Percentiles rank a stretch among this genome's conserved stretches.
These are phyloP conservation scores for Fragum whitleyi DNA, from an alignment of 2,888 invertebrate genomes.

Conservation along the genomic window DNA sequence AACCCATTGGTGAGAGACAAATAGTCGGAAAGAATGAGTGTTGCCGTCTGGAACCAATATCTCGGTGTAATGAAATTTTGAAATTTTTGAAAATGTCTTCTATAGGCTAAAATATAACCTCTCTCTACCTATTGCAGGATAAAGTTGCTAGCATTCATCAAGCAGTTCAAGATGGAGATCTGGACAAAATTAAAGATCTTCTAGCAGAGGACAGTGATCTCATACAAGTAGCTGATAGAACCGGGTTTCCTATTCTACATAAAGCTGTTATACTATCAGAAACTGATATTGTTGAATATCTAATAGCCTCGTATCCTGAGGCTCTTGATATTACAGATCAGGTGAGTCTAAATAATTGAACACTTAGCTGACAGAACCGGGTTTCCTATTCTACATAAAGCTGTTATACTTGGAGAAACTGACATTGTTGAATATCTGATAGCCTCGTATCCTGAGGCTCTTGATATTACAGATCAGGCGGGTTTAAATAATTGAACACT, in stretches of 20 bases:
- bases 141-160: slow-evolving; percentile 64
- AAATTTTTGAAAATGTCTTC: no score
- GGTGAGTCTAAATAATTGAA: slow-evolving; percentile 67
- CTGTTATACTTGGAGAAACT: slow-evolving; percentile 70
- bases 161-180: slow-evolving; percentile 68
- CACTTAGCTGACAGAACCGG: slow-evolving; percentile 71
- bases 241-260: slow-evolving; percentile 73
- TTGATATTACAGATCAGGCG: slow-evolving; percentile 72
- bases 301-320: slow-evolving; percentile 65
- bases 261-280: slow-evolving; percentile 76
- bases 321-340: slow-evolving; percentile 67
- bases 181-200: slow-evolving; percentile 62
- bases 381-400: slow-evolving; percentile 74
- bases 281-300: slow-evolving; percentile 64
- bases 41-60: no score
- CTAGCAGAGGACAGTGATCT: slow-evolving; percentile 66
- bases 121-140: slow-evolving; percentile 56
- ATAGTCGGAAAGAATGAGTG: no score
- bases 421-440: slow-evolving; percentile 69
- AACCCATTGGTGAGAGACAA: no score
- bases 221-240: slow-evolving; percentile 65
- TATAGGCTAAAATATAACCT: no score
- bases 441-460: slow-evolving; percentile 59
- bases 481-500: slow-evolving; percentile 51
- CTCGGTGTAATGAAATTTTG: no score